A percentile compares a stretch with the other conserved stretches of the same genome.
Evolutionary conservation across 2,888 invertebrate species (phyloP).

Genomic region (Trichopria drosophilae): DNA sequence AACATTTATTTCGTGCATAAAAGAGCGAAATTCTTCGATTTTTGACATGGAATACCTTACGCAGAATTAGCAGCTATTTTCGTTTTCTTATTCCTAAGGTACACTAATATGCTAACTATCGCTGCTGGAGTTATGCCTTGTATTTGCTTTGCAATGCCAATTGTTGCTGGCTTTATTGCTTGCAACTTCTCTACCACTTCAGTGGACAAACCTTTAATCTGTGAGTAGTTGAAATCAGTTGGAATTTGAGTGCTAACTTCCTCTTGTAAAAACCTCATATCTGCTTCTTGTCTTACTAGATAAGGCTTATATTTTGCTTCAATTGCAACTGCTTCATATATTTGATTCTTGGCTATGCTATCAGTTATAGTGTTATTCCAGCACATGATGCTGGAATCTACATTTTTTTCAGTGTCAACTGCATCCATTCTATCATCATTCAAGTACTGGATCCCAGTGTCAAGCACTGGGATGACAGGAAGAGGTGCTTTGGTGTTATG

Average conservation of each 20-base stretch:
- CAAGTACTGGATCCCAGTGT: too few relatives aligned
- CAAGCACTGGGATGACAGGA: too few relatives aligned
- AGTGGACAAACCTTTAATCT: constrained; percentile 17
- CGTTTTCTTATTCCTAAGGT: constrained; percentile 17
- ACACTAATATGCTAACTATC: constrained; percentile 19
- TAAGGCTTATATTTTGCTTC: constrained; percentile 22
- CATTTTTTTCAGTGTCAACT: too few relatives aligned
- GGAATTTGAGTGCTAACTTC: constrained; percentile 20
- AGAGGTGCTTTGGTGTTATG: constrained; percentile 16
- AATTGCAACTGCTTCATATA: constrained; percentile 18
- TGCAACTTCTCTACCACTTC: constrained; percentile 15
- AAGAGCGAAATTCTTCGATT: constrained; percentile 21
- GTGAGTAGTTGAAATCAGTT: constrained; percentile 18
- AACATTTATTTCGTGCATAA: constrained; percentile 20
- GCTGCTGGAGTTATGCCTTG: constrained; percentile 21
- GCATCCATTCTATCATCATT: too few relatives aligned
- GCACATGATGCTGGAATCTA: constrained; percentile 16
- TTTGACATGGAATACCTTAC: constrained; percentile 19
- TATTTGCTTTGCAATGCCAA: constrained; percentile 21
- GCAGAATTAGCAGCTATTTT: constrained; percentile 19
- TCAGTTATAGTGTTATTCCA: constrained; percentile 10
- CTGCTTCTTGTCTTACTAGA: constrained; percentile 20
- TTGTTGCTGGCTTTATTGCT: constrained; percentile 13
- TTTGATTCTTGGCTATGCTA: constrained; percentile 16
- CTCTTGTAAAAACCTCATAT: constrained; percentile 19